Base-by-base conservation (phyloP, 1,140 invertebrate species). In the Euwallacea similis region DNA sequence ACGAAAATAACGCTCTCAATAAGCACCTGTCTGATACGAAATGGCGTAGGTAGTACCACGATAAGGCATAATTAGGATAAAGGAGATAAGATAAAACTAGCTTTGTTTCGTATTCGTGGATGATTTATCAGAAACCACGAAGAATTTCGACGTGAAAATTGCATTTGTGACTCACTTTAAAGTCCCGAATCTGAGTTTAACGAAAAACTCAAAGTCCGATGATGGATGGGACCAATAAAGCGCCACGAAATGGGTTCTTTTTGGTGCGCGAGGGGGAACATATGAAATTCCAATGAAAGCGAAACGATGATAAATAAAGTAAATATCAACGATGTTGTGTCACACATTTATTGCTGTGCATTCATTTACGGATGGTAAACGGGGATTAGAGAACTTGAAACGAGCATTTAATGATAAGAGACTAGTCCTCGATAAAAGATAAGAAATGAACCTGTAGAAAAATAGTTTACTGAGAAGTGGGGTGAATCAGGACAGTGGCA, bases 21-120 rank as follows among this genome's bases (percentile, higher is more conserved):
- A 33, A 33, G 67, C 77, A 42, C 71, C 42, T 72, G 58, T 54
- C 69, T 59, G 70, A 75, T 60, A 69, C 58, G 47, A 62, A 73
- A 69, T 70, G 67, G 53, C 54, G 43, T 67, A 61, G 58, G 42
- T 41, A 55, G 42, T 50, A 6, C 8, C 65, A 59, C 33, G 70
- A 66, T 63, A 75, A 62, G 6, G 21, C 46, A 42, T 69, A 73
- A 69, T 63, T 59, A 73, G 60, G 61, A 59, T 65, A 58, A 59
- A 47, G 15, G n/a, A 59, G 66, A 63, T 62, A 69, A 69, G 67
- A 73, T 63, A 68, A 62, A 43, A 54, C 10, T 41, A 56, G 59
- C 66, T 72, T 71, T 59, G 59, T 66, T 47, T 65, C 69, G 50
- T 46, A 15, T 66, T 11, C 9, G 10, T 60, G 16, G 42, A 11